Base-by-base conservation (phyloP, 2,888 invertebrate genomes). In the Laothoe populi region DNA sequence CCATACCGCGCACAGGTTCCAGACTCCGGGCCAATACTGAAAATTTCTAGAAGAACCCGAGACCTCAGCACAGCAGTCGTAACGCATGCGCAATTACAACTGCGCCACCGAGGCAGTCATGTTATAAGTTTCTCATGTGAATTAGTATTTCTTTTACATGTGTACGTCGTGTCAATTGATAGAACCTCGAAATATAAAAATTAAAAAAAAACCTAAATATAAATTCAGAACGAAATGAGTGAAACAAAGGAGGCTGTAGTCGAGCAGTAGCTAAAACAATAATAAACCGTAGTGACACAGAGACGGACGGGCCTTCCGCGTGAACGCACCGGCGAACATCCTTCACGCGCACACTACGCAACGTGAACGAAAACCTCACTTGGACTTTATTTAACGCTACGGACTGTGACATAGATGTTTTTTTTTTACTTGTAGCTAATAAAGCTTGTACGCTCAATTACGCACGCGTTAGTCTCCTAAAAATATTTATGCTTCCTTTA, bases 251-350 rank as follows among this genome's bases (percentile, higher is more conserved):
- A 70, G 57, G 62, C 63, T 62, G 64, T 66, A 64, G 62, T 61
- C 64, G 62, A 61, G 65, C 59, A 53, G 53, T 53, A 35, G 53
- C 31, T 64, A 66, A 57, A 68, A 71, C 66, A 69, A 71, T 70
- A 73, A 71, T 71, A 73, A 74, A 72, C 68, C 70, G 65, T 70
- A 77, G 69, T 75, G 77, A 74, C 75, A 78, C 68, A 61, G 19
- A 53, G 53, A 31, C 53, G 11, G 69, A 66, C 78, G 70, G 70
- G 70, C 70, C 75, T 81, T 79, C 78, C 77, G 64, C 69, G 60
- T 79, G 78, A 79, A 80, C 73, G 78, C 77, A 72, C 72, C 73
- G 70, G 38, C 75, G 78, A 74, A 68, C 77, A 78, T 70, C 67
- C 63, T 72, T 72, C 65, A 72, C 78, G 69, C 77, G 74, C 69